phyloP scores from a whole-genome alignment of 2,888 invertebrate genomes.

The Taphrorychus bicolor region DNA sequence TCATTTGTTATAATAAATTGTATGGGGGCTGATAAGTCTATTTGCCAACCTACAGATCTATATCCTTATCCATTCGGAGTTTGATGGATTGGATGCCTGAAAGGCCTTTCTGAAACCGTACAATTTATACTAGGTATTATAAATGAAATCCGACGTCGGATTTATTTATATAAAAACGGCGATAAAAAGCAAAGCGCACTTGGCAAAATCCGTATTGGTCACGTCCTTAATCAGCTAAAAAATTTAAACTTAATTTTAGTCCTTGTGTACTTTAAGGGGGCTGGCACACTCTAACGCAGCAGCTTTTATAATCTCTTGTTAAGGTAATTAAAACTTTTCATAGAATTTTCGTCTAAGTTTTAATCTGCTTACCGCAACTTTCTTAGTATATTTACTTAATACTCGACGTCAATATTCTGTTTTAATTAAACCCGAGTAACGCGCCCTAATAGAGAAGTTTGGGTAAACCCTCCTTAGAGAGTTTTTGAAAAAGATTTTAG shows the following conservation, averaged over 20 bases:
- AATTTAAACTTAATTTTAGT: background rate
- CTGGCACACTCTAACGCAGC: background rate
- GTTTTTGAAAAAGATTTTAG: background rate
- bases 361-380: constrained; percentile 22
- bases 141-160: background rate
- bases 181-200: background rate
- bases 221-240: background rate
- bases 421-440: background rate
- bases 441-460: background rate
- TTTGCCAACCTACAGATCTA: constrained; percentile 12
- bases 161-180: background rate
- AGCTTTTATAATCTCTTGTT: background rate
- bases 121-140: background rate
- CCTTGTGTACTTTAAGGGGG: background rate
- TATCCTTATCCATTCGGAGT: constrained; percentile 7
- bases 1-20: constrained; percentile 15
- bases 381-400: constrained; percentile 18
- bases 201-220: background rate
- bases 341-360: constrained; percentile 17
- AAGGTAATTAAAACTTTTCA: constrained; percentile 2
- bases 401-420: background rate
- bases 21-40: constrained; percentile 16
- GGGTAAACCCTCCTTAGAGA: no score
- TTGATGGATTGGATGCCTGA: constrained; percentile 11
- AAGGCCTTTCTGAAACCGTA: background rate